These are phyloP conservation scores for Venustoraphidia nigricollis DNA, from an alignment of 2,888 invertebrate genomes.

Conservation along the genomic window DNA sequence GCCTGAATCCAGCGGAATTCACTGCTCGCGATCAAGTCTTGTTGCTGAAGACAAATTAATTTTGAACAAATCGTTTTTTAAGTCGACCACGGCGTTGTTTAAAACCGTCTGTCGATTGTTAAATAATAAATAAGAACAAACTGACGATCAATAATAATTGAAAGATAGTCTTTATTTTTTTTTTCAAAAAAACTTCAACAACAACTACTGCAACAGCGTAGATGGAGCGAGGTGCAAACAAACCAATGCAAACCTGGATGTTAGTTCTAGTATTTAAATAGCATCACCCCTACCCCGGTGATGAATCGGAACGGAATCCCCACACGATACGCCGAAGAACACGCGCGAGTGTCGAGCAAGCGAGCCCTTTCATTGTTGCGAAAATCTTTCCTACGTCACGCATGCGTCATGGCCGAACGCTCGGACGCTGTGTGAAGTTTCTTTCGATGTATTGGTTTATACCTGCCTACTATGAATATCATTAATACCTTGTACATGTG, in stretches of 20 bases:
- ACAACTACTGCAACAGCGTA: not conserved
- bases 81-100: constrained; percentile 41
- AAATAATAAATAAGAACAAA: constrained; percentile 22
- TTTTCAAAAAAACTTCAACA: not conserved
- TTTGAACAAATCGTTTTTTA: constrained; percentile 5
- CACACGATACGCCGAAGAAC: constrained; percentile 29
- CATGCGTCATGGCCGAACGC: constrained; percentile 35
- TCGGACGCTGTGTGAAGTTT: constrained; percentile 23
- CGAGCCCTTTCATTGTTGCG: constrained; percentile 29
- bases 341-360: constrained; percentile 32
- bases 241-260: constrained; percentile 1
- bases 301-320: constrained; percentile 21
- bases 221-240: not conserved
- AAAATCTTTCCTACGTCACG: constrained; percentile 32
- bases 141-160: constrained; percentile 7
- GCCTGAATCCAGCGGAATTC: not conserved
- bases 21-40: constrained; percentile 1
- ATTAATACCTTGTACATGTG: not conserved
- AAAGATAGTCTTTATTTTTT: not conserved
- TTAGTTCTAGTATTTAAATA: constrained; percentile 20
- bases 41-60: constrained; percentile 1
- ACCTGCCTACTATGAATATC: not conserved
- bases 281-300: constrained; percentile 22
- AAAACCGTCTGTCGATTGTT: constrained; percentile 34
- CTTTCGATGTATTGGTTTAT: not conserved